phyloP scores from a whole-genome alignment of 2,113 vertebrate genomes.

The Nothobranchius furzeri region DNA sequence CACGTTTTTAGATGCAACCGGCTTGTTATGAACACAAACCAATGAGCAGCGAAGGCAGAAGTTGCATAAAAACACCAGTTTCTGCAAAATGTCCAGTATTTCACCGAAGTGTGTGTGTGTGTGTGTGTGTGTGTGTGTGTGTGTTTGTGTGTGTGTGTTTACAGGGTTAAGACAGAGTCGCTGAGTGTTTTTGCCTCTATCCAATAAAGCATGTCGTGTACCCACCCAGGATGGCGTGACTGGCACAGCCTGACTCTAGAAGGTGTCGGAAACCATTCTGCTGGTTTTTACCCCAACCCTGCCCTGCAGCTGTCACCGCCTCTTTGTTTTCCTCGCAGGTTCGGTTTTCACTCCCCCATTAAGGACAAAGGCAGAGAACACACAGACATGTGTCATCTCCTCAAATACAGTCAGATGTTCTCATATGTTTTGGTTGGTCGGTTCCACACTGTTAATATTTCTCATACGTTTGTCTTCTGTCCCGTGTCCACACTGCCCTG shows the following conservation, averaged over 20 bases:
- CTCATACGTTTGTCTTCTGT: too few relatives aligned
- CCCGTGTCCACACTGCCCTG: too few relatives aligned
- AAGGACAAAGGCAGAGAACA: constrained; percentile 3
- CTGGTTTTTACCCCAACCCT: constrained; percentile 29
- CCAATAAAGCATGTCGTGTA: constrained; percentile 51
- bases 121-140: constrained; percentile 27
- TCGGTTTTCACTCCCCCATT: constrained; percentile 18
- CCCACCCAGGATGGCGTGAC: constrained; percentile 57
- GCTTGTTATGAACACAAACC: too few relatives aligned
- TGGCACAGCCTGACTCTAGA: constrained; percentile 61
- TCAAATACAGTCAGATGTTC: not conserved
- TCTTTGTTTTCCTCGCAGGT: constrained; percentile 37
- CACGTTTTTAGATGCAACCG: too few relatives aligned
- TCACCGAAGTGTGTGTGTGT: constrained; percentile 36
- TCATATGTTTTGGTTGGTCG: too few relatives aligned
- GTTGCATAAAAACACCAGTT: too few relatives aligned
- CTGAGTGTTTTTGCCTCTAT: constrained; percentile 31
- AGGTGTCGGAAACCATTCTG: constrained; percentile 62
- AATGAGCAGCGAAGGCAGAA: too few relatives aligned
- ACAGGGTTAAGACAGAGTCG: constrained; percentile 6
- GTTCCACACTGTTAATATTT: too few relatives aligned
- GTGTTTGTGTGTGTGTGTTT: constrained; percentile 5
- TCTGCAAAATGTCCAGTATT: not conserved
- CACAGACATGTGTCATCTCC: not conserved
- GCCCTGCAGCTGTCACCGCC: constrained; percentile 31